These are phyloP conservation scores for Bergia sp. DNA, from an alignment of 92 coral and sea anemone genomes.

Conservation along the genomic window DNA sequence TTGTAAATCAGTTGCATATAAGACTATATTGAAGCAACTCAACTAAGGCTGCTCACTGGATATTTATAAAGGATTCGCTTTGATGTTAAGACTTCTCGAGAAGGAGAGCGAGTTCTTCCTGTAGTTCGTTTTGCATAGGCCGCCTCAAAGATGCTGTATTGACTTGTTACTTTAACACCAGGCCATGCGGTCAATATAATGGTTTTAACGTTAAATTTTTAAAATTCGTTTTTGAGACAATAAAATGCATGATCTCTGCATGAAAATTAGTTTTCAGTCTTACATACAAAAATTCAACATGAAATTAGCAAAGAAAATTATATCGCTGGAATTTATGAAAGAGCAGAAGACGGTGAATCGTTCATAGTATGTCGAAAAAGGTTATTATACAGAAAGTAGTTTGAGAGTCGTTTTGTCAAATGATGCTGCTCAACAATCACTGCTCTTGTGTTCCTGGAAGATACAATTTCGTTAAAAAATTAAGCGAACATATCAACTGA, in stretches of 20 bases:
- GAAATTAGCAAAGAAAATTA: too few relatives aligned
- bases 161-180: background rate
- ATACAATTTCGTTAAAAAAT: too few relatives aligned
- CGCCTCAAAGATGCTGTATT: background rate
- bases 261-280: background rate
- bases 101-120: background rate
- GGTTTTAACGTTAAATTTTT: background rate
- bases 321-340: too few relatives aligned
- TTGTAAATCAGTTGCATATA: background rate
- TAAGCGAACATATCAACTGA: background rate
- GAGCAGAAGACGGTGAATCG: background rate
- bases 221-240: background rate
- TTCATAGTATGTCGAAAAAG: background rate
- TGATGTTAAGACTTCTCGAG: background rate
- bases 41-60: background rate
- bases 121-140: background rate
- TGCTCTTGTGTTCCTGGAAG: background rate
- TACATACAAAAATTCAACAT: background rate
- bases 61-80: background rate
- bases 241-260: background rate
- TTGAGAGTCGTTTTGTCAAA: too few relatives aligned
- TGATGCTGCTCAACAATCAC: background rate
- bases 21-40: background rate
- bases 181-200: background rate
- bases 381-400: background rate